Conservation (phyloP, 2,888 invertebrate species). For the Agelastica alni region DNA sequence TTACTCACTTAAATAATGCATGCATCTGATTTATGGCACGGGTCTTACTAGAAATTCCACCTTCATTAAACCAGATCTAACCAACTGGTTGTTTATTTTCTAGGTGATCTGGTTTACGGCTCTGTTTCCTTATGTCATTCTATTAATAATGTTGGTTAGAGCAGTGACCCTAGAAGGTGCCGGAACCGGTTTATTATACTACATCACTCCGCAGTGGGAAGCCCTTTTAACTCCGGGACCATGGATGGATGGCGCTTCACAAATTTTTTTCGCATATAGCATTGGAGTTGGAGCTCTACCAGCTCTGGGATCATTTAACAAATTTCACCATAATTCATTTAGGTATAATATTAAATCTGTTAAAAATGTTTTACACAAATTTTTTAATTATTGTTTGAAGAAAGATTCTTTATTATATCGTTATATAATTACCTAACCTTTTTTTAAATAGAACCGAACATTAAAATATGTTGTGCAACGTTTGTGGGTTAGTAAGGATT, state of each 20-base stretch:
- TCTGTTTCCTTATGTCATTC: constrained; percentile 72
- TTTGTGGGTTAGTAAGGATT: too few species aligned
- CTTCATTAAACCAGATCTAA: too few species aligned
- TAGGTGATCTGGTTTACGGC: constrained; percentile 78
- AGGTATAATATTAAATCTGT: constrained; percentile 62
- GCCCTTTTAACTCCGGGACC: constrained; percentile 60
- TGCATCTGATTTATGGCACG: too few species aligned
- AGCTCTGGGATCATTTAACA: constrained; percentile 75
- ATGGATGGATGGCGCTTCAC: constrained; percentile 79
- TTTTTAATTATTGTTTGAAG: too few species aligned
- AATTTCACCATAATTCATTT: constrained; percentile 77
- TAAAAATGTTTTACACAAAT: too few species aligned
- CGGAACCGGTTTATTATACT: constrained; percentile 66
- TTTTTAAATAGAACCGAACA: too few species aligned
- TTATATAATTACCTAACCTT: too few species aligned
- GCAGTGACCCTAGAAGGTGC: constrained; percentile 73
- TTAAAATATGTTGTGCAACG: too few species aligned
- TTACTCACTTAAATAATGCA: too few species aligned
- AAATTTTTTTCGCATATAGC: constrained; percentile 79
- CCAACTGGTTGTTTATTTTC: constrained; percentile 20
- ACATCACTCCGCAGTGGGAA: constrained; percentile 67
- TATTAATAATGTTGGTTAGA: constrained; percentile 67
- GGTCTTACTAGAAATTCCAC: too few species aligned
- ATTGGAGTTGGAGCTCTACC: constrained; percentile 77
- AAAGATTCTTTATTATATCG: too few species aligned